Conservation (phyloP, 2,113 vertebrate genomes). For the Acrocephalus kingi region DNA sequence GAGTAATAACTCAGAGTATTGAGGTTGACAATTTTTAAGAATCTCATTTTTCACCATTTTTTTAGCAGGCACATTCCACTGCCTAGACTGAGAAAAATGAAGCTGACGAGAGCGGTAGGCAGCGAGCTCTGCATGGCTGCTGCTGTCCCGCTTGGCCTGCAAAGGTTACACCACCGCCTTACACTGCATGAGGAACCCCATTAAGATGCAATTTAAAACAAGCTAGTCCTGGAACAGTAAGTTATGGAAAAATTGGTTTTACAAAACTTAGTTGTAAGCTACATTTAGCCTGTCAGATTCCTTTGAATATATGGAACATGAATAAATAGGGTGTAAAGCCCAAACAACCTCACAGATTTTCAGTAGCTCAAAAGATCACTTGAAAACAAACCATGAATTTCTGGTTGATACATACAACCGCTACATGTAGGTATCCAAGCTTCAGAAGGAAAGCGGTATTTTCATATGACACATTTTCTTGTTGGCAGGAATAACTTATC, state of each 20-base stretch:
- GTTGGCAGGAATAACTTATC: background rate
- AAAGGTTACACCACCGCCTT: background rate
- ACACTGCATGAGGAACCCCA: background rate
- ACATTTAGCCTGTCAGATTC: background rate
- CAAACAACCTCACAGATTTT: background rate
- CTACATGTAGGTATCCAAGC: background rate
- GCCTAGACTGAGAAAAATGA: constrained; percentile 9
- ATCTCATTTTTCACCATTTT: constrained; percentile 55
- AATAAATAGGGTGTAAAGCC: background rate
- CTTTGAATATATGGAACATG: background rate
- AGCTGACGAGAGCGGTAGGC: background rate
- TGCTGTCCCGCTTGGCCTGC: background rate
- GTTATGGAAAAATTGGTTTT: background rate
- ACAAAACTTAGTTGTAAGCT: background rate
- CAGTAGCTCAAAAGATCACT: background rate
- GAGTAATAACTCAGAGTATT: constrained; percentile 61
- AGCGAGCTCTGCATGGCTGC: rapidly evolving
- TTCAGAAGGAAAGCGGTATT: background rate
- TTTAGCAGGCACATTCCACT: background rate
- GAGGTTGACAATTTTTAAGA: constrained; percentile 55
- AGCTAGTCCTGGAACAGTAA: background rate
- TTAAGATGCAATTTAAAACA: background rate
- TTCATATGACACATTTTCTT: background rate
- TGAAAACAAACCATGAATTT: background rate
- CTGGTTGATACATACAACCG: background rate